A percentile compares a stretch with the other conserved stretches of the same genome.
phyloP scores from a whole-genome alignment of 2,113 vertebrate species.

The Meleagris gallopavo region DNA sequence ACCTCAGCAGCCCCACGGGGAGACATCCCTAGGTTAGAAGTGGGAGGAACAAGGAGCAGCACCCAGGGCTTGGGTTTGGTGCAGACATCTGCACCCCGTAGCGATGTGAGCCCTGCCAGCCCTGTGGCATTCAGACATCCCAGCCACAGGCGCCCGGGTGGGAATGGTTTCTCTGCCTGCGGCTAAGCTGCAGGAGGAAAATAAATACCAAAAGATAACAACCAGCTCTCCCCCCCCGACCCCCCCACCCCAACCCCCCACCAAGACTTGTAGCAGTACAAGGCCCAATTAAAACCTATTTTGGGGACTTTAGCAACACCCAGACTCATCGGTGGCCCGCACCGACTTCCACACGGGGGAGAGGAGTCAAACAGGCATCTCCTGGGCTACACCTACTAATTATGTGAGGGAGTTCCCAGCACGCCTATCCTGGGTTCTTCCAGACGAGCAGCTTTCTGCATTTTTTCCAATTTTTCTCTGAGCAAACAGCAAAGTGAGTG shows the following conservation, averaged over 20 bases:
- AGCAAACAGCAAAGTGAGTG: background rate
- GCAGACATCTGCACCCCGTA: background rate
- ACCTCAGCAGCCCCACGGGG: background rate
- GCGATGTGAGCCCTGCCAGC: rapidly evolving
- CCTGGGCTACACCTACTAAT: slow-evolving; percentile 30
- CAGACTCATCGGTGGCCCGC: background rate
- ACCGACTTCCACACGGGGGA: background rate
- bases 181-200: background rate
- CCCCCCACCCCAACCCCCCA: rapidly evolving
- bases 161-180: rapidly evolving
- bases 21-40: background rate
- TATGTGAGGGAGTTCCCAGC: slow-evolving; percentile 45
- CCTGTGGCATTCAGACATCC: background rate
- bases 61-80: background rate
- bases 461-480: background rate
- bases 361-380: background rate
- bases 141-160: background rate
- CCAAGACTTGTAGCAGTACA: background rate
- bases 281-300: slow-evolving; percentile 45
- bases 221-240: background rate
- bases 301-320: background rate
- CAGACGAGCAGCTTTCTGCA: background rate
- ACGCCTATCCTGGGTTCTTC: background rate
- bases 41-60: rapidly evolving
- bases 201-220: background rate